phyloP scores from a whole-genome alignment of 2,113 vertebrate species.

The Eleginops maclovinus region DNA sequence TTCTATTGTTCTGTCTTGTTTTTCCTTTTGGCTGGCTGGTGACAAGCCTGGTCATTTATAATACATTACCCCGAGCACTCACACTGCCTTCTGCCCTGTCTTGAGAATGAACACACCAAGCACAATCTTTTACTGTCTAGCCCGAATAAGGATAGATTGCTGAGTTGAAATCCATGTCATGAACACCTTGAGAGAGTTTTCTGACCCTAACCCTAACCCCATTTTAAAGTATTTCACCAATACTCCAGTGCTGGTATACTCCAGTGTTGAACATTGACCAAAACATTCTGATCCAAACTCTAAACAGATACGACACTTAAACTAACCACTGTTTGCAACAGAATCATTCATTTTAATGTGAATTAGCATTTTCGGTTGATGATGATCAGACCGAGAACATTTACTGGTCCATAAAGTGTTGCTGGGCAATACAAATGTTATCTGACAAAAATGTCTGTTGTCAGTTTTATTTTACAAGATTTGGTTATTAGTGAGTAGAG shows the following conservation, averaged over 20 bases:
- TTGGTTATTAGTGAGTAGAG: background rate
- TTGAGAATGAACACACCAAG: background rate
- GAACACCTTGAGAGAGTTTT: background rate
- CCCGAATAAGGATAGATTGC: background rate
- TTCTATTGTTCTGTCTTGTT: slow-evolving; percentile 66
- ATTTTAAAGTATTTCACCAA: background rate
- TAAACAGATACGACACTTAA: background rate
- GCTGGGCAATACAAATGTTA: background rate
- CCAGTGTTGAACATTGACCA: too few relatives aligned
- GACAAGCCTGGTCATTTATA: slow-evolving; percentile 50
- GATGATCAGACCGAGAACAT: background rate
- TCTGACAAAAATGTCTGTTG: background rate
- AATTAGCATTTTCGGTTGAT: background rate
- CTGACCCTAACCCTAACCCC: background rate
- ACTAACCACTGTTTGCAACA: background rate
- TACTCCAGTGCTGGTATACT: too few relatives aligned
- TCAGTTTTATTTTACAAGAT: background rate
- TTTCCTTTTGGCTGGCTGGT: slow-evolving; percentile 22
- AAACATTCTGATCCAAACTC: background rate
- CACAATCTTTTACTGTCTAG: background rate
- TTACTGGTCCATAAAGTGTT: background rate
- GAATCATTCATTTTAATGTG: background rate
- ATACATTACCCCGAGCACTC: slow-evolving; percentile 36
- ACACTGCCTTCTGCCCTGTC: background rate
- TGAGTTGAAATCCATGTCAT: background rate